Conservation (phyloP, 2,888 invertebrate genomes). For the Amorpha juglandis region DNA sequence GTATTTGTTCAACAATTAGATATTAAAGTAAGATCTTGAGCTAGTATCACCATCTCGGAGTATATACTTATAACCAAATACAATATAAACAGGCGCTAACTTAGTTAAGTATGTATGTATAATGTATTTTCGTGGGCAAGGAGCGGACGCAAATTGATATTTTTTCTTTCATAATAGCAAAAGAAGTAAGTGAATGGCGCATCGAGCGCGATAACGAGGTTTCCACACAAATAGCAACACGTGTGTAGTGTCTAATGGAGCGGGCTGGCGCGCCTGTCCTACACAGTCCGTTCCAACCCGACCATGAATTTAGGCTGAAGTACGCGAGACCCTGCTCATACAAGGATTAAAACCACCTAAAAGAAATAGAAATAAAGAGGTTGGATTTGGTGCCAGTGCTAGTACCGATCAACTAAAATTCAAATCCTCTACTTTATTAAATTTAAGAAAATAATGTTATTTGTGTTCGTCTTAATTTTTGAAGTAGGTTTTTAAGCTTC, state of each 20-base stretch:
- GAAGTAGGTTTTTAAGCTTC: no score
- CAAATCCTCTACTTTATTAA: no score
- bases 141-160: conserved; percentile 48
- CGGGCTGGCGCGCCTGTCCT: conserved; percentile 24
- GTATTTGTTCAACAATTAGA: no score
- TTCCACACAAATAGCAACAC: conserved; percentile 55
- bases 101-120: not conserved
- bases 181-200: conserved; percentile 53
- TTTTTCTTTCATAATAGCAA: conserved; percentile 45
- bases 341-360: not conserved
- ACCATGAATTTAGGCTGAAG: not conserved
- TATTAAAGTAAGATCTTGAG: no score
- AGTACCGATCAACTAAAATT: no score
- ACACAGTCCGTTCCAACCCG: not conserved
- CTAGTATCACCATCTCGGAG: no score
- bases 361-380: no score
- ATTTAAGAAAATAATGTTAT: no score
- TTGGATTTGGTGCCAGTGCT: no score
- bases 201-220: conserved; percentile 61
- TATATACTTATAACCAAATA: no score
- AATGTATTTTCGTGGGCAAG: conserved; percentile 26
- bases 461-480: no score
- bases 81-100: not conserved
- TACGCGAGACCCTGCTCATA: not conserved
- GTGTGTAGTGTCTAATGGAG: conserved; percentile 31